Evolutionary conservation across 2,888 invertebrate species (phyloP).

Genomic region (Eristalis pertinax): DNA sequence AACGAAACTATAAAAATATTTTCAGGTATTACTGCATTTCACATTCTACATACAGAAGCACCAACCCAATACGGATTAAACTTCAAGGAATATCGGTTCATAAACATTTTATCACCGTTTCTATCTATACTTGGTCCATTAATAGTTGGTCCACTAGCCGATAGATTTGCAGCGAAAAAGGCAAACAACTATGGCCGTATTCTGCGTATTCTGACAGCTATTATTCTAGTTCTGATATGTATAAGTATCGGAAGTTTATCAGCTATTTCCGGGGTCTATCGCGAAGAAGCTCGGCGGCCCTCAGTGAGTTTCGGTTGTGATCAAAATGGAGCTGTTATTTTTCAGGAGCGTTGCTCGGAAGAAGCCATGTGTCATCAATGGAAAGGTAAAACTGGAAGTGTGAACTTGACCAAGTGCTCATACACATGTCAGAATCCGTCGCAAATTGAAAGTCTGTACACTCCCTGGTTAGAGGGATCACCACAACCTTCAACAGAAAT

Average conservation of each 20-base stretch:
- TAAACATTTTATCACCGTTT: conserved; percentile 90
- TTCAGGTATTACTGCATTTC: conserved; percentile 90
- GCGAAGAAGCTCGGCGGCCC: conserved; percentile 83
- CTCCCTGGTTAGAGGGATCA: conserved; percentile 78
- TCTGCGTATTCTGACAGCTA: conserved; percentile 86
- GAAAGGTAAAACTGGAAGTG: conserved; percentile 85
- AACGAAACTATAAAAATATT: background rate
- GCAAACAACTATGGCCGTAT: conserved; percentile 84
- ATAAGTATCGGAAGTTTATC: conserved; percentile 87
- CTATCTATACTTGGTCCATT: conserved; percentile 90
- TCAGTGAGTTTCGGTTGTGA: conserved; percentile 88
- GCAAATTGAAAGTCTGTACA: conserved; percentile 79
- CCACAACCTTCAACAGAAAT: conserved; percentile 78
- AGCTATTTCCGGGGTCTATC: conserved; percentile 86
- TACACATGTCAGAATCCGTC: conserved; percentile 85
- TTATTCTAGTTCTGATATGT: conserved; percentile 86
- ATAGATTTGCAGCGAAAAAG: conserved; percentile 82
- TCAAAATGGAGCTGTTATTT: conserved; percentile 86
- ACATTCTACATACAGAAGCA: conserved; percentile 89
- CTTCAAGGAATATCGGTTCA: conserved; percentile 87
- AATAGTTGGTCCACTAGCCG: conserved; percentile 89
- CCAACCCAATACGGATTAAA: conserved; percentile 84
- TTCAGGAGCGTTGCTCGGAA: conserved; percentile 88
- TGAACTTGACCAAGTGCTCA: conserved; percentile 86
- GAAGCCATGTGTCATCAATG: conserved; percentile 87